Percentiles rank a stretch among this genome's conserved stretches.
Evolutionary conservation across 2,888 invertebrate genomes (phyloP).

Genomic region (Macropis europaea): DNA sequence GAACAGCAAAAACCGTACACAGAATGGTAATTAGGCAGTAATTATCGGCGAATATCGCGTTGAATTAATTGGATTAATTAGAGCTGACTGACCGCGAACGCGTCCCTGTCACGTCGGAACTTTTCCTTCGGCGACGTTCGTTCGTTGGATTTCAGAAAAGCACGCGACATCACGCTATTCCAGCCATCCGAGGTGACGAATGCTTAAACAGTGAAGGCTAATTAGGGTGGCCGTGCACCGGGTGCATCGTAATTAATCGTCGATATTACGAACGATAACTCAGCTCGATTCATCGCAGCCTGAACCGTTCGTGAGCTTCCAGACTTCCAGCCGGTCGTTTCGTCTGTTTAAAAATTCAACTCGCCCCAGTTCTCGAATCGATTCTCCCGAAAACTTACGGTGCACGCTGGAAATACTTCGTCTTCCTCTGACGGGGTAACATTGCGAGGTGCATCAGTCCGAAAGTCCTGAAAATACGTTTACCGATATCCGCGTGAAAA

Average conservation of each 20-base stretch:
- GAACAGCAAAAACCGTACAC: slow-evolving; percentile 51
- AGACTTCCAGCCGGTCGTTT: background rate
- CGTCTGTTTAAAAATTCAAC: slow-evolving; percentile 40
- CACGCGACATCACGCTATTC: background rate
- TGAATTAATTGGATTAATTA: slow-evolving; percentile 69
- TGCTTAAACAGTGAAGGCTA: background rate
- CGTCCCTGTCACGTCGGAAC: slow-evolving; percentile 4
- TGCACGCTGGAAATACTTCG: slow-evolving; percentile 23
- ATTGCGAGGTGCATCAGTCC: background rate
- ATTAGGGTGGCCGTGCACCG: slow-evolving; percentile 15
- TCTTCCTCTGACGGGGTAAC: background rate
- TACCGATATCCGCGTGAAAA: background rate
- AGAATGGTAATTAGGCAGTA: slow-evolving; percentile 62
- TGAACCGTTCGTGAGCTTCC: background rate
- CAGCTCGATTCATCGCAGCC: background rate
- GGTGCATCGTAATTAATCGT: slow-evolving; percentile 27
- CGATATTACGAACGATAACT: slow-evolving; percentile 11
- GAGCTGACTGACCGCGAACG: slow-evolving; percentile 37
- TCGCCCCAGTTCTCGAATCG: slow-evolving; percentile 45
- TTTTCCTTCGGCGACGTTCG: slow-evolving; percentile 15
- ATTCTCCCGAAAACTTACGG: slow-evolving; percentile 26
- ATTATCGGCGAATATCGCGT: slow-evolving; percentile 57
- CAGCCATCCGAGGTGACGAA: background rate
- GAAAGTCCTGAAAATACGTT: slow-evolving; percentile 10
- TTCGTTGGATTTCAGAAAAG: slow-evolving; percentile 8